Evolutionary conservation across 1,140 invertebrate species (phyloP), one percentile per base, ranked within the genome.

Genomic region (Whitmania pigra): DNA sequence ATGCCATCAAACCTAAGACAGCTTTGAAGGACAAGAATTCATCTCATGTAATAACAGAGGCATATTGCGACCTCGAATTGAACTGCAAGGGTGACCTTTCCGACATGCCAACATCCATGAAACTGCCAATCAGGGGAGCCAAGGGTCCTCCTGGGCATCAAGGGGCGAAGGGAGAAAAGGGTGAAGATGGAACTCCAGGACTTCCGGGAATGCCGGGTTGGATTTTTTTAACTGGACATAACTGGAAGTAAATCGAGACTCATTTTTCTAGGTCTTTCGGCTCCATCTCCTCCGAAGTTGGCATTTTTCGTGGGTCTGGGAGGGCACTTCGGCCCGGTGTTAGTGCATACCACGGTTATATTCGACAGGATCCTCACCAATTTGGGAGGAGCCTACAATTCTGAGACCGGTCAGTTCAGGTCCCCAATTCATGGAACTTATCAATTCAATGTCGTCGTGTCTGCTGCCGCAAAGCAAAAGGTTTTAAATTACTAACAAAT

Each of bases 351-450:
- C 17, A 77, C 79, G 57, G 76, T 80, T 20, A 49, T 76, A 1
- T 80, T 79, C 70, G 80, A 81, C 67, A 79, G 75, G 36, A 76
- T 82, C 29, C 71, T 82, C 53, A 80, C 80, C 18, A 82, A 82
- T 60, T 72, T 78, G 15, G 80, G 80, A 3, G 72, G 66, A 1
- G 78, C 74, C 22, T 82, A 80, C 72, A 72, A 78, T 71, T 49
- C 53, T 13, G 69, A 76, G n/a, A 77, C 77, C 15, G 80, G 79
- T 5, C 72, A 76, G 9, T 81, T 81, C 74, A 78, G 76, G 18
- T 79, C 78, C 29, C 79, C 79, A 15, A 75, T 76, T 67, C 78
- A 79, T 73, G 80, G 79, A 49, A 79, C 78, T 0, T 82, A 79
- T 73, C 73, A 77, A 63, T 82, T 82, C 75, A 78, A 77, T 20